Evolutionary conservation across 1,140 invertebrate genomes (phyloP).

Genomic region (Episyrphus balteatus): DNA sequence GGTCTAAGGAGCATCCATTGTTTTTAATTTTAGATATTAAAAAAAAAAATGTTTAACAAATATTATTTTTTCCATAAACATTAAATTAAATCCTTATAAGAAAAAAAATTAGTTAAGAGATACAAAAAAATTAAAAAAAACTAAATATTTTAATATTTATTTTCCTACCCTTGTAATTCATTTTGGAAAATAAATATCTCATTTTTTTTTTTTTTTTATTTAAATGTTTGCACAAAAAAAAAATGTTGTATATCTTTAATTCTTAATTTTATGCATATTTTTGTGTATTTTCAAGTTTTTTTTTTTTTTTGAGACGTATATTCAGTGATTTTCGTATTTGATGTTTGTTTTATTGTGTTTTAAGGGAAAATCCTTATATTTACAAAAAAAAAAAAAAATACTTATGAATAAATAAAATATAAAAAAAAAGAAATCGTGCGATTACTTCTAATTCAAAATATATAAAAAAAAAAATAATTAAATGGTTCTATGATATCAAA

Average conservation of each 20-base stretch:
- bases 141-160: too few relatives aligned
- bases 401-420: background rate
- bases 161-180: too few relatives aligned
- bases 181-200: background rate
- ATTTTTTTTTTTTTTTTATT: conserved; percentile 1
- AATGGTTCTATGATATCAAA: background rate
- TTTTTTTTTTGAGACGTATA: too few relatives aligned
- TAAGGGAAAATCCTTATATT: too few relatives aligned
- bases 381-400: background rate
- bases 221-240: conserved; percentile 1
- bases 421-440: background rate
- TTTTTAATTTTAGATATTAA: conserved; percentile 10
- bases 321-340: conserved; percentile 1
- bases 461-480: background rate
- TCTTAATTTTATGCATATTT: too few relatives aligned
- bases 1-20: background rate
- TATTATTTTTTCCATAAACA: conserved; percentile 26
- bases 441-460: background rate
- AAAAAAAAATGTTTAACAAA: conserved; percentile 29
- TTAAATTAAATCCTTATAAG: background rate
- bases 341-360: background rate
- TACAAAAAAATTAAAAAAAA: too few relatives aligned
- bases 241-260: too few relatives aligned
- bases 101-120: conserved; percentile 2
- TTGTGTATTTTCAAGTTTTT: too few relatives aligned